Evolutionary conservation across 1,140 invertebrate species (phyloP).

Genomic region (Nasonia longicornis): DNA sequence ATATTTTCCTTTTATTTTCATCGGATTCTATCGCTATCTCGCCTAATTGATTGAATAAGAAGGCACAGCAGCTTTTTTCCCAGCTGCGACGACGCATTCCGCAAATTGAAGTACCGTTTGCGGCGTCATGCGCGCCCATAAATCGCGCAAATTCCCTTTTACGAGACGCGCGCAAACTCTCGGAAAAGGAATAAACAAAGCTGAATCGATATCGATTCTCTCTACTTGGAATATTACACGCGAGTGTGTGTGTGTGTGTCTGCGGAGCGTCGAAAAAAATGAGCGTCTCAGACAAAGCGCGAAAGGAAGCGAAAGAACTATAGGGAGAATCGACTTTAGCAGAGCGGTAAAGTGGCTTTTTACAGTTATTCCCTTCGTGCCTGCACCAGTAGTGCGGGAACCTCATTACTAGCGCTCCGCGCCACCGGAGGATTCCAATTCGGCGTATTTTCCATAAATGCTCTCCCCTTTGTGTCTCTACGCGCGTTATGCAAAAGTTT

Average conservation of each 20-base stretch:
- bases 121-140: background rate
- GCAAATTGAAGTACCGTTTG: slow-evolving; percentile 1
- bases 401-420: background rate
- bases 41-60: background rate
- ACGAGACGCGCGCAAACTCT: background rate
- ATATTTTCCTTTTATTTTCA: background rate
- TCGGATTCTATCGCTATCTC: background rate
- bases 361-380: slow-evolving; percentile 2
- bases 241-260: too few species aligned
- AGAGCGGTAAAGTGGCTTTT: slow-evolving; percentile 18
- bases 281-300: background rate
- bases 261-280: background rate
- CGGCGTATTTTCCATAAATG: slow-evolving; percentile 48
- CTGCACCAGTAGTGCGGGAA: background rate
- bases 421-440: slow-evolving; percentile 10
- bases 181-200: background rate
- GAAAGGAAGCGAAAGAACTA: background rate
- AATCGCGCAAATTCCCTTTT: background rate
- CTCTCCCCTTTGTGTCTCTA: slow-evolving; percentile 6
- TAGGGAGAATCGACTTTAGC: background rate
- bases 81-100: background rate
- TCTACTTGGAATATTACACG: background rate
- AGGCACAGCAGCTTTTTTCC: background rate
- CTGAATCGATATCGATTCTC: slow-evolving; percentile 10
- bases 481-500: background rate